Evolutionary conservation across 2,888 invertebrate genomes (phyloP).

Genomic region (Stenchaetothrips biformis): DNA sequence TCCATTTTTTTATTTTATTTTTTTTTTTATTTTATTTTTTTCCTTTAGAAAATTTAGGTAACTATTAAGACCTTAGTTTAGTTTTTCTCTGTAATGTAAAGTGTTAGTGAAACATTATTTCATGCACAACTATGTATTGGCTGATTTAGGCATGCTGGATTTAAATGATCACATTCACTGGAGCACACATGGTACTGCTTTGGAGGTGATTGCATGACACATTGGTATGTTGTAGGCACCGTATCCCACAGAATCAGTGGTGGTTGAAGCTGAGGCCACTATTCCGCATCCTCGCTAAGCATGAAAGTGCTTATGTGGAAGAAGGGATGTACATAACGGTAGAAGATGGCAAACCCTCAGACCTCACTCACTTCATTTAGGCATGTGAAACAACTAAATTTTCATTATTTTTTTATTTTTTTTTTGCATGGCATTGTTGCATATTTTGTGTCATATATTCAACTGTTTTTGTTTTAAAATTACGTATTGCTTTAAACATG

Average conservation of each 20-base stretch:
- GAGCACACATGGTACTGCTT: too few relatives aligned
- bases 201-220: background rate
- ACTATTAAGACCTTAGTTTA: background rate
- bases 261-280: conserved; percentile 90
- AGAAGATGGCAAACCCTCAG: conserved; percentile 50
- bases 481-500: background rate
- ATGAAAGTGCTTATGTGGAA: conserved; percentile 83
- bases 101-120: too few relatives aligned
- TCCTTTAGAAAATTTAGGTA: background rate
- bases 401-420: too few relatives aligned
- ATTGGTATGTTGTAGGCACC: conserved; percentile 55
- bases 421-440: background rate
- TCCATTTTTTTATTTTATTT: background rate
- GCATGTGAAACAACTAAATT: conserved; percentile 18
- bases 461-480: background rate
- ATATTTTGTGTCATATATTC: background rate
- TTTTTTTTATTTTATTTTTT: background rate
- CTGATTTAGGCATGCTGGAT: too few relatives aligned
- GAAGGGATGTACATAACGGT: conserved; percentile 77
- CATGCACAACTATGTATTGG: too few relatives aligned
- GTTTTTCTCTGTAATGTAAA: background rate
- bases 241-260: conserved; percentile 86
- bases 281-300: conserved; percentile 87
- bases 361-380: conserved; percentile 12
- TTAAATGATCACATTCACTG: too few relatives aligned